Percentiles rank a stretch among this genome's conserved stretches.
These are phyloP conservation scores for Etheostoma nigrum DNA, from an alignment of 2,797 vertebrate species.

Conservation along the genomic window DNA sequence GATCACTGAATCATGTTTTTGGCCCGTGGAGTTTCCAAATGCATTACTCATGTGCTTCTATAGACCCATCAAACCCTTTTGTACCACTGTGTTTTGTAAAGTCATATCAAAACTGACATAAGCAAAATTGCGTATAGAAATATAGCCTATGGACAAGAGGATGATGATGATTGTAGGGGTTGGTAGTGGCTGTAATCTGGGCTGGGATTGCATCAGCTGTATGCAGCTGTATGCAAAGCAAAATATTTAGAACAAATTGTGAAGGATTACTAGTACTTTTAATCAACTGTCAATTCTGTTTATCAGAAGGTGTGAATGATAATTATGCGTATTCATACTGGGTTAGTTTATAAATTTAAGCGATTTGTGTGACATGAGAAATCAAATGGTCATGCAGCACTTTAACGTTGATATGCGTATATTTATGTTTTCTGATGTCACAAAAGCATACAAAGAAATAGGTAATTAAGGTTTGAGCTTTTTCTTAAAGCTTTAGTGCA, in stretches of 20 bases:
- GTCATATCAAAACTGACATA: conserved; percentile 18
- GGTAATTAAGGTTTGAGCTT: neutral
- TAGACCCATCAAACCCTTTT: conserved; percentile 21
- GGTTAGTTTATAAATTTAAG: neutral
- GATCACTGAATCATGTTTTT: conserved; percentile 43
- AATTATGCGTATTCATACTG: neutral
- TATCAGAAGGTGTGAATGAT: neutral
- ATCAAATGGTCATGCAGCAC: neutral
- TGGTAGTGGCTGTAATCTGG: conserved; percentile 1
- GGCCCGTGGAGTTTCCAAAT: conserved; percentile 16
- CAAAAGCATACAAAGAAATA: neutral
- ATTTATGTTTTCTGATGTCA: neutral
- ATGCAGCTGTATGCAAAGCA: conserved; percentile 31
- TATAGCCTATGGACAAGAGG: neutral
- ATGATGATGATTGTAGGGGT: conserved; percentile 4
- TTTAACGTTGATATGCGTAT: neutral
- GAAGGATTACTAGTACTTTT: neutral
- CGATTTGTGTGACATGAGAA: neutral
- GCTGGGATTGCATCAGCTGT: conserved; percentile 27
- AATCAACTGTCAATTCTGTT: neutral
- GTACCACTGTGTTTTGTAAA: conserved; percentile 18
- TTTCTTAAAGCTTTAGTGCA: too few relatives aligned
- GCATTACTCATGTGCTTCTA: conserved; percentile 14
- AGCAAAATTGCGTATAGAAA: neutral
- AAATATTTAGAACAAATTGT: conserved; percentile 3